These are phyloP conservation scores for Bombus polaris DNA, from an alignment of 1,140 invertebrate species.

Conservation along the genomic window DNA sequence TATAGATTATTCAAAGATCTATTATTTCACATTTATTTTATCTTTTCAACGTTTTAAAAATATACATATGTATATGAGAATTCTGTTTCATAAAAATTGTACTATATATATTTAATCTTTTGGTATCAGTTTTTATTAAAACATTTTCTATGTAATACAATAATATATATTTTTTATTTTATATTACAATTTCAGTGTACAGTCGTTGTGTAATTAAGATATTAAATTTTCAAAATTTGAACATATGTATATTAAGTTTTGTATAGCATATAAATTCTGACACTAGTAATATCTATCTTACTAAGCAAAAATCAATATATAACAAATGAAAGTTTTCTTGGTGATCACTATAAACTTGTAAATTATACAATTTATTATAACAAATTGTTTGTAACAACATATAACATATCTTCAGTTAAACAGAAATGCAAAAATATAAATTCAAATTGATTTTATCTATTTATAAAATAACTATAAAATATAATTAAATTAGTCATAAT, in stretches of 20 bases:
- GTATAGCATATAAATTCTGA: not conserved
- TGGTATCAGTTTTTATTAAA: slow-evolving; percentile 35
- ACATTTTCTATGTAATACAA: slow-evolving; percentile 33
- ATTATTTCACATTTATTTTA: not conserved
- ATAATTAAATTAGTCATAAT: not conserved
- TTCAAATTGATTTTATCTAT: not conserved
- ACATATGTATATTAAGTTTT: slow-evolving; percentile 21
- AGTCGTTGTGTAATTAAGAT: slow-evolving; percentile 4
- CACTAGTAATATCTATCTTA: not conserved
- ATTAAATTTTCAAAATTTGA: slow-evolving; percentile 8
- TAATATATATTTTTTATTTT: slow-evolving; percentile 34
- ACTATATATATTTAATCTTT: not conserved
- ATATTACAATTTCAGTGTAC: slow-evolving; percentile 32
- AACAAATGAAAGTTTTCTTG: not conserved
- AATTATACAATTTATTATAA: slow-evolving; percentile 23
- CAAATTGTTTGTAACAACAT: slow-evolving; percentile 22
- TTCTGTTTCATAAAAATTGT: not conserved
- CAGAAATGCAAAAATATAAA: slow-evolving; percentile 6
- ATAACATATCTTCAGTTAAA: slow-evolving; percentile 7
- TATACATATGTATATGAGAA: not conserved
- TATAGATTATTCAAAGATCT: not conserved
- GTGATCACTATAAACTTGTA: not conserved
- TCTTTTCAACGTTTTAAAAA: not conserved
- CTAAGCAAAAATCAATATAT: not conserved
- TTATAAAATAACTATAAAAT: not conserved